These are phyloP conservation scores for Lamproptera curius DNA, from an alignment of 2,888 invertebrate species.

Conservation along the genomic window DNA sequence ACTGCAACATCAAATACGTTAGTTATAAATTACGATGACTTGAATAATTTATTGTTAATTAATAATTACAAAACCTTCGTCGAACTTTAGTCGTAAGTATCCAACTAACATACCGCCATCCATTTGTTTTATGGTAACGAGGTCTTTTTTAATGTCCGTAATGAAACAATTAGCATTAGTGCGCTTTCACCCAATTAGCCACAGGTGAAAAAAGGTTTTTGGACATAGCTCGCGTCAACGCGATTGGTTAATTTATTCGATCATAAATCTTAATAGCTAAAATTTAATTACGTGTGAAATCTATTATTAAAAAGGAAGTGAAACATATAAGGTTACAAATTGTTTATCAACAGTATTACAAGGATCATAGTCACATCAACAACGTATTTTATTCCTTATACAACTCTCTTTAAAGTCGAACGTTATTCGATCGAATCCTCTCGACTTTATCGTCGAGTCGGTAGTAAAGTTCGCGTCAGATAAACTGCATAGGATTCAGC, in stretches of 20 bases:
- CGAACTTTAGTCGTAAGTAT: constrained; percentile 11
- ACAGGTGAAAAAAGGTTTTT: constrained; percentile 8
- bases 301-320: no score
- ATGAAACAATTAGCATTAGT: constrained; percentile 15
- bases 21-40: constrained; percentile 1
- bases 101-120: constrained; percentile 11
- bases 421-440: not conserved
- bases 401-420: not conserved
- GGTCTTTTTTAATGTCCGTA: constrained; percentile 11
- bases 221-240: constrained; percentile 5
- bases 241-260: constrained; percentile 2
- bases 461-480: constrained; percentile 1
- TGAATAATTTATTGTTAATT: constrained; percentile 6
- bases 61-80: not conserved
- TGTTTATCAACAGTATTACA: no score
- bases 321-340: no score
- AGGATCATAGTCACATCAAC: no score
- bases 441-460: not conserved
- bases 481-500: constrained; percentile 17
- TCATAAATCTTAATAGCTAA: not conserved
- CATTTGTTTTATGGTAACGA: constrained; percentile 14
- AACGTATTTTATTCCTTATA: not conserved
- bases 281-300: no score
- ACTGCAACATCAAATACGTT: not conserved
- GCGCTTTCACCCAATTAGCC: constrained; percentile 17